Evolutionary conservation across 2,797 vertebrate species (phyloP), one percentile per base, ranked within the genome.

Genomic region (Chelidonichthys spinosus): DNA sequence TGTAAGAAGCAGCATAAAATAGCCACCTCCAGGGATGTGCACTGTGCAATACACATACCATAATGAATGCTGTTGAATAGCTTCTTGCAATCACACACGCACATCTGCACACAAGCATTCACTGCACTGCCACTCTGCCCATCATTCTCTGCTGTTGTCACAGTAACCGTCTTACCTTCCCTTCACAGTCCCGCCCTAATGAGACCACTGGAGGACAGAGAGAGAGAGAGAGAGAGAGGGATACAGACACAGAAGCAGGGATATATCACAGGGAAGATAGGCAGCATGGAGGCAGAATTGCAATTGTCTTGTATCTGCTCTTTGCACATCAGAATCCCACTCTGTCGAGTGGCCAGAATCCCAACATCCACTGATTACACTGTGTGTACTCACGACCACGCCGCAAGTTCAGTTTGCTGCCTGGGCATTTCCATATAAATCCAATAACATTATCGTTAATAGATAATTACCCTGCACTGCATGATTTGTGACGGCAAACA

Each of bases 121-220:
- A 18, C 61, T 69, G 72, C 67, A 75, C 86, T 81, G 82, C 79
- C 86, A 84, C 63, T 85, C 85, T 56, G 82, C 77, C 89, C 79
- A 62, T 92, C 80, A 89, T 90, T 92, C 84, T 88, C 84, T 90
- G 89, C 87, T 82, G 89, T 95, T 96, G 90, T 96, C 93, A 95
- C 91, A 95, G 92, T 94, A 95, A 93, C 92, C 90, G 87, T 93
- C 89, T 95, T 79, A 94, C 93, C 95, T 94, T 92, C 90, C 82
- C 81, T 91, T 93, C 89, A 74, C 86, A 93, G 88, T 94, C 89
- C 77, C 86, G 81, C 88, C 92, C 90, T 93, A 94, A 96, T 94
- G 93, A 93, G 85, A 93, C 89, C 94, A 91, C 89, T 79, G 83
- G 89, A 92, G 89, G 90, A 91, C 84, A 85, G 59, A 66, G 59